Base-by-base conservation (phyloP, 2,113 vertebrate species). In the Pomatostomus ruficeps region DNA sequence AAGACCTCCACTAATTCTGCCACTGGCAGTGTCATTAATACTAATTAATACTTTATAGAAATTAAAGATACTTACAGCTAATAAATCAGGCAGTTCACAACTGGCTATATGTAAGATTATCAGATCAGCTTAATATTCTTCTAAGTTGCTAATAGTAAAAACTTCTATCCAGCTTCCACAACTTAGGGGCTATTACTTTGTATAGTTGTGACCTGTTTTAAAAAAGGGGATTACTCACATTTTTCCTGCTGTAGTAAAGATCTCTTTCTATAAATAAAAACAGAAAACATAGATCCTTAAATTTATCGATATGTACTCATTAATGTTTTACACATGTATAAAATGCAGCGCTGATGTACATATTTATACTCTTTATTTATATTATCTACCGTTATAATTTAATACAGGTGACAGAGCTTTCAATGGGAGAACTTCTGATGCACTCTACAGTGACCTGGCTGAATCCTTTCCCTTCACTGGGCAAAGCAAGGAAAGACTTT, bases 401-500 rank as follows among this genome's bases (percentile, higher is more conserved):
- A 55, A 86, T 66, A 33, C 72, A 99, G 99, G 99, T 99, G 81
- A 99, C 99, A 14, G 99, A 99, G 95, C 99, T 99, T 92, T 99
- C 99, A 26, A 99, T 99, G 99, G 99, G 99, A 92, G 99, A 99
- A 94, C 99, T 99, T 89, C 98, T 99, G 97, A 98, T 99, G 98
- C 98, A 99, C 80, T 98, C 99, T 28, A 97, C 99, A 2, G 99
- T 99, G n/a, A 98, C 98, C 85, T 99, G 99, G 99, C 96, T 99
- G 92, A 99, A 99, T 95, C 99, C 99, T 13, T 99, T 99, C 86
- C 98, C 98, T 3, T 99, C 99, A 0, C 87, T 99, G 68, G 98
- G 99, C 83, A 99, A 99, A 96, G 98, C 98, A 98, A 99, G 99
- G 89, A 99, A 99, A 97, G 99, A 99, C 66, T 98, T 99, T 1